Percentiles rank a stretch among this genome's conserved stretches.
Conservation (phyloP, 2,888 invertebrate species). For the Ectemnius cavifrons region DNA sequence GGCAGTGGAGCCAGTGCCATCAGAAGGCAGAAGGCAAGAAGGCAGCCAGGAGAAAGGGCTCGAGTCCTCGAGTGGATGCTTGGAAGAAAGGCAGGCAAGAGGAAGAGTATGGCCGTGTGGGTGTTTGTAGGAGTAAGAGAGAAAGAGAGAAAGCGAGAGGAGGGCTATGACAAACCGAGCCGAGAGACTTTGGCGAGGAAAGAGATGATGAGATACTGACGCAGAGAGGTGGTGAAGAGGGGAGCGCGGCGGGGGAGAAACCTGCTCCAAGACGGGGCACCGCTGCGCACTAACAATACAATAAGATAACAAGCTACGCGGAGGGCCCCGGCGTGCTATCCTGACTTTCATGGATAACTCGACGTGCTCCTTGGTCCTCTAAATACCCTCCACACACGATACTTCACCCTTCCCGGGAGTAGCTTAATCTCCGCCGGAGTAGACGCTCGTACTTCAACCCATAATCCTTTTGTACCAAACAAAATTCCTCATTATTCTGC, state of each 20-base stretch:
- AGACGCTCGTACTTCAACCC: constrained; percentile 27
- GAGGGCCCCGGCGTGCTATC: constrained; percentile 51
- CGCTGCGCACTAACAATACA: constrained; percentile 69
- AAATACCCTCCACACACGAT: constrained; percentile 48
- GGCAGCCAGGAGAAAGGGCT: constrained; percentile 28
- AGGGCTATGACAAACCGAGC: background rate
- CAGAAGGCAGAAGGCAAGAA: constrained; percentile 13
- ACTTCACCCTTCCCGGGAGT: constrained; percentile 26
- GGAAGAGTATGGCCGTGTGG: constrained; percentile 53
- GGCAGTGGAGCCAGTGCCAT: constrained; percentile 15
- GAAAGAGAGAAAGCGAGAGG: constrained; percentile 40
- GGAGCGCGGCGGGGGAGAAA: constrained; percentile 40
- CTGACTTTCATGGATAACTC: constrained; percentile 66
- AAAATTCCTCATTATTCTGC: constrained; percentile 55
- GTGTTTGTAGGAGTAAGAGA: constrained; percentile 34
- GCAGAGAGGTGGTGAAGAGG: background rate
- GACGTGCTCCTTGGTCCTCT: constrained; percentile 45
- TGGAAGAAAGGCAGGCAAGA: constrained; percentile 46
- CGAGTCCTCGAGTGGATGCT: constrained; percentile 35
- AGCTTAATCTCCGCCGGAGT: constrained; percentile 52
- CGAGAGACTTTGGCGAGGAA: background rate
- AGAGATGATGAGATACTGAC: constrained; percentile 3
- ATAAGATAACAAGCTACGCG: constrained; percentile 71
- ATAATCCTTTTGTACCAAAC: constrained; percentile 51
- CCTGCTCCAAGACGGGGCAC: constrained; percentile 65